These are phyloP conservation scores for Saccopteryx leptura DNA, from an alignment of 2,113 vertebrate genomes.

Conservation along the genomic window DNA sequence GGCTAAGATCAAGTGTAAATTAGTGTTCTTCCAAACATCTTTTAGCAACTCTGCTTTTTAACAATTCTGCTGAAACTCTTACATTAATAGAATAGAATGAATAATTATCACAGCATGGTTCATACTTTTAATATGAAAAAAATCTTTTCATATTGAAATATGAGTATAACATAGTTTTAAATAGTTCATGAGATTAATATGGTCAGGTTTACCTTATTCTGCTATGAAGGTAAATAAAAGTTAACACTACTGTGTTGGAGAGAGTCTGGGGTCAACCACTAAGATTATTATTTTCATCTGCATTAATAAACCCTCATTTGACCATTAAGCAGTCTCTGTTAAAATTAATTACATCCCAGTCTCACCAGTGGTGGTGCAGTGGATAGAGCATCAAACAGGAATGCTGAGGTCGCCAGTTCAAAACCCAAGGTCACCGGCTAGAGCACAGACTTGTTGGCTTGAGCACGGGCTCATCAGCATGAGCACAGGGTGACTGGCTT, in stretches of 20 bases:
- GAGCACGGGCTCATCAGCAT: too few relatives aligned
- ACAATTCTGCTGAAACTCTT: background rate
- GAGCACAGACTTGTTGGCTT: too few relatives aligned
- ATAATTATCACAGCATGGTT: slow-evolving; percentile 37
- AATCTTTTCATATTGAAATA: slow-evolving; percentile 49
- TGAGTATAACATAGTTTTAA: slow-evolving; percentile 25
- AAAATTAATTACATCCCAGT: slow-evolving; percentile 58
- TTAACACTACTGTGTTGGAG: background rate
- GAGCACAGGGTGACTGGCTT: too few relatives aligned
- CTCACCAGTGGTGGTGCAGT: too few relatives aligned
- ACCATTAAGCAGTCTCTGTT: slow-evolving; percentile 46
- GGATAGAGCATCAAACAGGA: too few relatives aligned
- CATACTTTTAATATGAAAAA: slow-evolving; percentile 48
- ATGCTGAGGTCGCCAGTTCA: too few relatives aligned
- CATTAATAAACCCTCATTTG: slow-evolving; percentile 36
- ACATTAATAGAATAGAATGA: background rate
- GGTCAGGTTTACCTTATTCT: slow-evolving; percentile 20
- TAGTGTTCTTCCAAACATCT: background rate
- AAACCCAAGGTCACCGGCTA: too few relatives aligned
- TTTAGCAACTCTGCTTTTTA: background rate
- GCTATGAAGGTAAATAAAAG: slow-evolving; percentile 43
- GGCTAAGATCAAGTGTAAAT: background rate
- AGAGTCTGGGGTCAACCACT: background rate
- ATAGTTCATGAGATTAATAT: slow-evolving; percentile 14
- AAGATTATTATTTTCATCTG: slow-evolving; percentile 40